phyloP scores from a whole-genome alignment of 35 echinoderm and acorn worm species.

The Apostichopus japonicus region DNA sequence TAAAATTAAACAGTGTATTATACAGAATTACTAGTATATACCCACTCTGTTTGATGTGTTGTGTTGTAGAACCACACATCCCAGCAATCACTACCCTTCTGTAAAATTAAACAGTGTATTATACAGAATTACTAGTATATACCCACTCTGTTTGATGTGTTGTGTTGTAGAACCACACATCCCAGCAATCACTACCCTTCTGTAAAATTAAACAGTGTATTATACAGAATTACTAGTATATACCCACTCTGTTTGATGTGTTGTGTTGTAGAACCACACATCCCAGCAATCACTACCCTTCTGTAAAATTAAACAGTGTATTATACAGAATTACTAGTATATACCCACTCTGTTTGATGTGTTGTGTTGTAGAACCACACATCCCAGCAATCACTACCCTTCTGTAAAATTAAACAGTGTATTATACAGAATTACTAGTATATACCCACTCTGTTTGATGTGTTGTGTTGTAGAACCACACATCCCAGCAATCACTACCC shows the following conservation, averaged over 20 bases:
- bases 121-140: neutral
- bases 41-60: too few relatives aligned
- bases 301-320: constrained; percentile 49
- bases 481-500: constrained; percentile 81
- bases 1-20: neutral
- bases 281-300: constrained; percentile 82
- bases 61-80: constrained; percentile 78
- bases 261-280: constrained; percentile 83
- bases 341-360: neutral
- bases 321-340: neutral
- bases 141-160: too few relatives aligned
- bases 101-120: constrained; percentile 6
- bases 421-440: neutral
- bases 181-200: constrained; percentile 86
- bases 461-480: constrained; percentile 89
- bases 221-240: neutral
- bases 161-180: constrained; percentile 81
- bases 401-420: constrained; percentile 49
- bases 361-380: constrained; percentile 85
- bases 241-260: too few relatives aligned
- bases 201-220: constrained; percentile 38
- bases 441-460: neutral
- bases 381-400: constrained; percentile 82
- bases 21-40: neutral
- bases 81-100: constrained; percentile 90